phyloP scores from a whole-genome alignment of 2,888 invertebrate species.

The Falcaria lacertinaria region DNA sequence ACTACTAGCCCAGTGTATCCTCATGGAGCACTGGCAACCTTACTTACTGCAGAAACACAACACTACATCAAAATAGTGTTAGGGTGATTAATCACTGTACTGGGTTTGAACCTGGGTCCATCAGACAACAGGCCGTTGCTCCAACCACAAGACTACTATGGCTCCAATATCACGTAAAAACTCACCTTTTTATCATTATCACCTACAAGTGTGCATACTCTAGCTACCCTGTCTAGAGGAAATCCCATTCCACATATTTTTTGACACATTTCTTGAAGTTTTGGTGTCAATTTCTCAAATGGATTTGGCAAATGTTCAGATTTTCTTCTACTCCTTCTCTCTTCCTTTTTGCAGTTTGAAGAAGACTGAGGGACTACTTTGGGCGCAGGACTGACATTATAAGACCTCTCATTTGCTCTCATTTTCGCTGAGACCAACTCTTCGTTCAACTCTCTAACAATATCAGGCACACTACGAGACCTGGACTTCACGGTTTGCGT shows the following conservation, averaged over 20 bases:
- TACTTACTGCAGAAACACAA: too few species aligned
- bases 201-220: constrained; percentile 88
- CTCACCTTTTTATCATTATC: constrained; percentile 90
- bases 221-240: constrained; percentile 87
- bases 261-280: constrained; percentile 83
- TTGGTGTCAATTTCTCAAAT: constrained; percentile 60
- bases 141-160: too few species aligned
- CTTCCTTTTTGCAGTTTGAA: constrained; percentile 37
- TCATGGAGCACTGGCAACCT: too few species aligned
- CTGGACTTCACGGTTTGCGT: constrained; percentile 60
- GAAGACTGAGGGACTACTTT: constrained; percentile 36
- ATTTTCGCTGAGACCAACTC: constrained; percentile 77
- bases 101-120: too few species aligned
- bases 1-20: too few species aligned
- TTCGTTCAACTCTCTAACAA: constrained; percentile 86
- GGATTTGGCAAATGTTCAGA: constrained; percentile 59
- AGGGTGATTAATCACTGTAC: too few species aligned
- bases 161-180: too few species aligned
- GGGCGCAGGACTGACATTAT: constrained; percentile 75
- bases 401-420: constrained; percentile 69
- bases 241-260: constrained; percentile 94
- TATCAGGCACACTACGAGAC: constrained; percentile 85
- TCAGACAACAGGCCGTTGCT: too few species aligned
- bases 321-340: constrained; percentile 44
- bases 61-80: too few species aligned